Percentiles rank a stretch among this genome's conserved stretches.
These are phyloP conservation scores for Augochlorella aurata DNA, from an alignment of 2,888 invertebrate genomes.

Conservation along the genomic window DNA sequence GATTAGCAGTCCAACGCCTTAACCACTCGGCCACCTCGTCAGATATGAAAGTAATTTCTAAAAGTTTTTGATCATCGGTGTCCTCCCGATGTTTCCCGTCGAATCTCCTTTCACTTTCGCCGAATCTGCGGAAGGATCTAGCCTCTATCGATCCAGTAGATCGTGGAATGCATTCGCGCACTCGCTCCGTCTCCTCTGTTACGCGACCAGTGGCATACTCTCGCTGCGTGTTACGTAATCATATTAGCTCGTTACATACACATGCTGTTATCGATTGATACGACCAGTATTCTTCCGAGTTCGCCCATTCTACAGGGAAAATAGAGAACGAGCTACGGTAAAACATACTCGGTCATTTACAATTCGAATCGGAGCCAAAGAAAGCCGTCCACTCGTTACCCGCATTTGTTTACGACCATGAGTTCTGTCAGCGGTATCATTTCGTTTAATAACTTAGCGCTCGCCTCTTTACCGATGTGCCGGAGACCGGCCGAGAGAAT, in stretches of 20 bases:
- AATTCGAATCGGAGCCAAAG: not conserved
- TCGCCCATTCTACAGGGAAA: not conserved
- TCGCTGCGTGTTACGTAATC: slow-evolving; percentile 21
- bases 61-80: slow-evolving; percentile 25
- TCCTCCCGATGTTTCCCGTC: slow-evolving; percentile 22
- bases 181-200: not conserved
- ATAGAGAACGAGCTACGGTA: too few species aligned
- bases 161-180: not conserved
- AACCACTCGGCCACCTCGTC: slow-evolving; percentile 83
- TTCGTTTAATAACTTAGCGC: not conserved
- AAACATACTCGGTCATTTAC: not conserved
- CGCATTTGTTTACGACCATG: not conserved
- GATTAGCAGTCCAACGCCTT: slow-evolving; percentile 83
- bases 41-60: slow-evolving; percentile 40
- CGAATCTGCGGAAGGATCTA: not conserved
- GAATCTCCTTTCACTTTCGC: slow-evolving; percentile 18
- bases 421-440: not conserved
- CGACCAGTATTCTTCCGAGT: not conserved
- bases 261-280: not conserved
- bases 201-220: not conserved
- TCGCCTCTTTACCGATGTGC: not conserved
- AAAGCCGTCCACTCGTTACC: not conserved
- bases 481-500: not conserved
- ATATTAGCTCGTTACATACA: too few species aligned
- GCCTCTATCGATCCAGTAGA: not conserved